Base-by-base conservation (phyloP, 2,888 invertebrate genomes). In the Lissonota sp. region DNA sequence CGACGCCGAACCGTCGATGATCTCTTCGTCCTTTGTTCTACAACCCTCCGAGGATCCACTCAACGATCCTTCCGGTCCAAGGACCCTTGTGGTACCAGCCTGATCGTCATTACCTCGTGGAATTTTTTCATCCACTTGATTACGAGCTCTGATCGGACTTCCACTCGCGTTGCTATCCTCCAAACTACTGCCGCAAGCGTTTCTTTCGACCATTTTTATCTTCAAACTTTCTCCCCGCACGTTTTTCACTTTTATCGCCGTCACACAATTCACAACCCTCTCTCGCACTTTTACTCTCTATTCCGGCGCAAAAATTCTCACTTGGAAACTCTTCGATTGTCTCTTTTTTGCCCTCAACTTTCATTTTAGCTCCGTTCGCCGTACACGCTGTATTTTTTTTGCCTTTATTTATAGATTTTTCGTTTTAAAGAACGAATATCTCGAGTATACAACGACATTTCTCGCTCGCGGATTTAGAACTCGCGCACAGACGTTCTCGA, bases 181-280 rank as follows among this genome's bases (percentile, higher is more conserved):
- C 49, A 26, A 26, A 26, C 63, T 75, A 42, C 39, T 67, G 78
- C 79, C 81, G 81, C 74, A 83, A 57, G 70, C 83, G 1, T 63
- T 69, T 39, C 80, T 84, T 57, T 85, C 83, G 14, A 85, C 85
- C 85, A 85, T 85, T 72, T 75, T 82, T 78, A 62, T 72, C 55
- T 55, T 71, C 67, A 10, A n/a, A 55, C 49, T 60, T 75, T 70
- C n/a, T 46, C 64, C 63, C 44, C 26, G 1, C 26, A 26, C 26
- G 1, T 66, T 72, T 16, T 10, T 63, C 69, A 14, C 69, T 44
- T 8, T 39, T 16, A 62, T n/a, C 44, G 14, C 51, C 69, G 10
- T 67, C 40, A 39, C 67, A n/a, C 42, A 6, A 37, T 26, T 12
- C 76, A 60, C 26, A 76, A 60, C 16, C 39, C 26, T 66, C 63